Evolutionary conservation across 2,113 vertebrate genomes (phyloP), one percentile per base, ranked within the genome.

Genomic region (Megaleporinus macrocephalus): DNA sequence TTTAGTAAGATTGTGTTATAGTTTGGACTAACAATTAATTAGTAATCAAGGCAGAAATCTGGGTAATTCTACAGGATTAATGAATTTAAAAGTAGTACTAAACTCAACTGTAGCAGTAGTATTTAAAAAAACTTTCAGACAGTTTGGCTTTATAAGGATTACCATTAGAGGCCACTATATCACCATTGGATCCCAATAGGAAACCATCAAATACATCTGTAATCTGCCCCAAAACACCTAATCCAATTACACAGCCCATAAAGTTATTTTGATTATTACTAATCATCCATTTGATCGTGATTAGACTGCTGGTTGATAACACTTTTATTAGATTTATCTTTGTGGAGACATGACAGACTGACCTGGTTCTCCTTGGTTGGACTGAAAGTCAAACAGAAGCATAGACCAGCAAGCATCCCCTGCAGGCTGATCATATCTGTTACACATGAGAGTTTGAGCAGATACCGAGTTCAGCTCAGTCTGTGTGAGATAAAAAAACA

Each of bases 361-460:
- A 84, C 83, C 83, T 84, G 78, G 14, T 70, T n/a, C 22, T 44
- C 73, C 0, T 49, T 66, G 57, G 62, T 70, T 1, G 41, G 20
- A 47, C 10, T 33, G 16, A 76, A 29, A 47, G 55, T 53, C 30
- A 53, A 36, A 57, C 24, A 80, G 65, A 80, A 24, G 26, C 72
- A 71, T 36, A 76, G 51, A 36, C 5, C 41, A 47, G 72, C n/a
- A 14, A 79, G 24, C 49, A 44, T 29, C 51, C 30, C 33, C 79
- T 68, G 72, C n/a, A 51, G 53, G 51, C 22, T 61, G 16, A 27
- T 24, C 83, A 80, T 84, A 33, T 77, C 75, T 53, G 59, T 5
- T 4, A 20, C 65, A 20, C 65, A 18, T 20, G 63, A 20, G 29
- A 9, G 41, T 41, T 1, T 69, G 29, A 33, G 12, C 3, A 63